These are phyloP conservation scores for Platysteira castanea DNA, from an alignment of 2,113 vertebrate genomes.

Conservation along the genomic window DNA sequence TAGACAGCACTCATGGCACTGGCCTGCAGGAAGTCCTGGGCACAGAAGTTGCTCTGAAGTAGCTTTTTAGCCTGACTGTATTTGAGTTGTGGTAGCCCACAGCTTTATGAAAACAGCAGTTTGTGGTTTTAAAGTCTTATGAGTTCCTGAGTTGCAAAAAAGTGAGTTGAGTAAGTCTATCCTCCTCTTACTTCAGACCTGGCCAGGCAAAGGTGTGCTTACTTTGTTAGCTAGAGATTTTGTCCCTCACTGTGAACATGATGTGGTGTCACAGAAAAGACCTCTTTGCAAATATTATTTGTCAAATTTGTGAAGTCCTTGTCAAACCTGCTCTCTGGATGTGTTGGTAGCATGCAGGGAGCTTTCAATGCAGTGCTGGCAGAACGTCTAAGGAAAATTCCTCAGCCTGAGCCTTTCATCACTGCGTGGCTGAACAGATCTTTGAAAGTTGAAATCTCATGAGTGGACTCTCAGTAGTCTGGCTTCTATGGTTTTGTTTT, in stretches of 20 bases:
- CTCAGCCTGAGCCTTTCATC: constrained; percentile 39
- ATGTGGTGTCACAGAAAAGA: neutral
- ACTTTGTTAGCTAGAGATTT: constrained; percentile 35
- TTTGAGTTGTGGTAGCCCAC: neutral
- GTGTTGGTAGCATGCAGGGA: neutral
- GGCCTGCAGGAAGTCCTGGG: neutral
- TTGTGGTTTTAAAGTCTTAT: neutral
- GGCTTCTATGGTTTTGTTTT: neutral
- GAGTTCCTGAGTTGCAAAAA: constrained; percentile 69
- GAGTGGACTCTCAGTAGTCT: neutral
- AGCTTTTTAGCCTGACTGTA: neutral
- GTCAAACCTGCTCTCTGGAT: neutral
- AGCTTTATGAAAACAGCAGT: neutral
- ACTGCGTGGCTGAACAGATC: constrained; percentile 19
- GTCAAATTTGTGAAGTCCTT: neutral
- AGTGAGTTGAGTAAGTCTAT: constrained; percentile 45
- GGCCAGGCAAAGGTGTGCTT: constrained; percentile 63
- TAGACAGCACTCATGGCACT: neutral
- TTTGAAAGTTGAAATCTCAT: neutral
- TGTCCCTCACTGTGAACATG: neutral
- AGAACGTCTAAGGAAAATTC: constrained; percentile 38
- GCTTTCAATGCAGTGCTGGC: constrained; percentile 22
- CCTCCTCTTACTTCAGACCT: constrained; percentile 43
- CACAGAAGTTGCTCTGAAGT: neutral
- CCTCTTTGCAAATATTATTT: neutral